Percentiles rank a stretch among this genome's conserved stretches.
Evolutionary conservation across 2,113 vertebrate species (phyloP).

Genomic region (Apteryx owenii): DNA sequence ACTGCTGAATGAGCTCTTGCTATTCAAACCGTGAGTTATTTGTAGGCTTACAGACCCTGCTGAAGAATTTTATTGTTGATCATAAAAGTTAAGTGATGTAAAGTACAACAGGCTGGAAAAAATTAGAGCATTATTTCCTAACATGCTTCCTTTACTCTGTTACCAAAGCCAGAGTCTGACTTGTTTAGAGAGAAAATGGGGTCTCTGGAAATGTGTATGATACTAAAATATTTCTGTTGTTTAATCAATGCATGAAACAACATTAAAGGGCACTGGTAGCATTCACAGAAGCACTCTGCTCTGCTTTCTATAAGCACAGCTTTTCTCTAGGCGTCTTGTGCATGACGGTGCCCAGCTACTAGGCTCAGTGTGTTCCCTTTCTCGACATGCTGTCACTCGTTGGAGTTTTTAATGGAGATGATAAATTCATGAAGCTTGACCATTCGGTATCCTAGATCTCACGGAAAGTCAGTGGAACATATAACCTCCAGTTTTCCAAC

Average conservation of each 20-base stretch:
- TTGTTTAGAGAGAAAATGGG: not conserved
- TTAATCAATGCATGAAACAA: not conserved
- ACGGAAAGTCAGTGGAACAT: not conserved
- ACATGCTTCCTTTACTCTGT: not conserved
- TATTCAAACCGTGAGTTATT: not conserved
- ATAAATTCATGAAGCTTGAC: not conserved
- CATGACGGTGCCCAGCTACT: not conserved
- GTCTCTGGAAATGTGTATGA: not conserved
- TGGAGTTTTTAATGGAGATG: not conserved
- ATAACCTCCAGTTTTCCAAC: not conserved
- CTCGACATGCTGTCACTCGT: accelerated
- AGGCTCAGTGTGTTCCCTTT: not conserved
- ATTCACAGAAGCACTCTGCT: not conserved
- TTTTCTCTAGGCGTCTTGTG: not conserved
- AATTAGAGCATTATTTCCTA: not conserved
- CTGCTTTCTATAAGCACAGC: not conserved
- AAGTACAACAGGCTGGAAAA: conserved; percentile 25
- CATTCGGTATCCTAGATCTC: accelerated
- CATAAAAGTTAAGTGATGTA: conserved; percentile 45
- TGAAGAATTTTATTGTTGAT: not conserved
- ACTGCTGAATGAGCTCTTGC: not conserved
- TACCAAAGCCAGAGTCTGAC: not conserved
- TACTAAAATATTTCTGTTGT: not conserved
- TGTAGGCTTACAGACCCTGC: not conserved
- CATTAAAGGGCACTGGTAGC: accelerated